These are phyloP conservation scores for Muscidifurax raptorellus DNA, from an alignment of 1,140 invertebrate species.

Conservation along the genomic window DNA sequence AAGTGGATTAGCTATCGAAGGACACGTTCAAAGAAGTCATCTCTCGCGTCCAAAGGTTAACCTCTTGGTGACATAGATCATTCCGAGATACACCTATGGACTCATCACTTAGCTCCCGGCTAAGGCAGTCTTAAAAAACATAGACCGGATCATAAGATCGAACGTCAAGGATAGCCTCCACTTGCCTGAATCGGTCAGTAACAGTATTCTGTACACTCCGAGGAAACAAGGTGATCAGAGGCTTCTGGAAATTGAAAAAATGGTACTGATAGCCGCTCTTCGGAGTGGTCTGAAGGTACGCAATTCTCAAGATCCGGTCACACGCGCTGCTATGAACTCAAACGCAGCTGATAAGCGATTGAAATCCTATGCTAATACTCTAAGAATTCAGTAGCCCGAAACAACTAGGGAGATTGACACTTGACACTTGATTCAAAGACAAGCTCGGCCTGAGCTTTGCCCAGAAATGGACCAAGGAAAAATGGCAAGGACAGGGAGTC, in stretches of 20 bases:
- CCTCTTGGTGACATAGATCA: too few relatives aligned
- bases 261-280: too few relatives aligned
- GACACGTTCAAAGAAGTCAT: too few relatives aligned
- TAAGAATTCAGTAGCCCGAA: background rate
- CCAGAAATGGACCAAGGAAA: background rate
- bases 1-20: too few relatives aligned
- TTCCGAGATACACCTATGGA: too few relatives aligned
- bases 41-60: too few relatives aligned
- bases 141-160: background rate
- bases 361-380: background rate
- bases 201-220: background rate
- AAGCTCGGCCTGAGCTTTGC: background rate
- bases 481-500: slow-evolving; percentile 19
- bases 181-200: background rate
- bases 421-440: background rate
- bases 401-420: background rate
- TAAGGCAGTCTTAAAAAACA: background rate
- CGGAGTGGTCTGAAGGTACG: too few relatives aligned
- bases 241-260: background rate
- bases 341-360: background rate
- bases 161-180: background rate
- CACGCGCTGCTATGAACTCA: background rate
- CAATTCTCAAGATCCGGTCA: background rate
- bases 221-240: background rate
- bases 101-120: too few relatives aligned